Percentiles rank a stretch among this genome's conserved stretches.
These are phyloP conservation scores for Elephas maximus DNA, from an alignment of 2,113 vertebrate genomes.

Conservation along the genomic window DNA sequence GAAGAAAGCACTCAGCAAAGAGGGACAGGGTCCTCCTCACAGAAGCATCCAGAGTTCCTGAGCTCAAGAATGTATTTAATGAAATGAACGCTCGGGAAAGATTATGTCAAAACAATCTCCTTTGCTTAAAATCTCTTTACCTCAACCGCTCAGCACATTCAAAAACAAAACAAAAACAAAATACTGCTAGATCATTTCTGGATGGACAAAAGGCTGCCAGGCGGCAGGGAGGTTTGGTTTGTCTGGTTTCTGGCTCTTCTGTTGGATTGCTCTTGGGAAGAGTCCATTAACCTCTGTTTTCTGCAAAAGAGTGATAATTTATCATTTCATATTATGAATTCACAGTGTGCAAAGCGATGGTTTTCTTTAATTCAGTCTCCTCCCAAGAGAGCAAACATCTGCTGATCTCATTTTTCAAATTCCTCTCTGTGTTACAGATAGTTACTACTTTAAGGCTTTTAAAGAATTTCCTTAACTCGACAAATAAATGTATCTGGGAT, in stretches of 20 bases:
- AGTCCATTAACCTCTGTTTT: background rate
- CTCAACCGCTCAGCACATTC: background rate
- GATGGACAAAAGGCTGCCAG: background rate
- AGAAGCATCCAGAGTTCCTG: too few species aligned
- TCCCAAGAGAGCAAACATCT: background rate
- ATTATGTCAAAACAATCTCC: background rate
- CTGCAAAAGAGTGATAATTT: background rate
- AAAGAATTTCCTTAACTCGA: background rate
- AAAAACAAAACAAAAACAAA: background rate
- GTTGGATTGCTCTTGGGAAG: fast-evolving
- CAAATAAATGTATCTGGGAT: background rate
- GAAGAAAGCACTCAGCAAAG: background rate
- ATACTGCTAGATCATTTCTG: background rate
- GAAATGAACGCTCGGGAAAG: background rate
- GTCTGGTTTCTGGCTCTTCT: background rate
- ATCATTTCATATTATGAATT: background rate
- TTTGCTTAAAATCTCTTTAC: background rate
- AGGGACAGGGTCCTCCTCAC: background rate
- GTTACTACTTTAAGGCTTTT: background rate
- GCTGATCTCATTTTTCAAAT: background rate
- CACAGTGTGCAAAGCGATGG: background rate
- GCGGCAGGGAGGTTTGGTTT: fast-evolving
- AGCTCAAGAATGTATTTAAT: background rate
- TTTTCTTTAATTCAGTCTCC: background rate
- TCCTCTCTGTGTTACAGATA: background rate